Evolutionary conservation across 2,888 invertebrate genomes (phyloP).

Genomic region (Drosophila niveifrons): DNA sequence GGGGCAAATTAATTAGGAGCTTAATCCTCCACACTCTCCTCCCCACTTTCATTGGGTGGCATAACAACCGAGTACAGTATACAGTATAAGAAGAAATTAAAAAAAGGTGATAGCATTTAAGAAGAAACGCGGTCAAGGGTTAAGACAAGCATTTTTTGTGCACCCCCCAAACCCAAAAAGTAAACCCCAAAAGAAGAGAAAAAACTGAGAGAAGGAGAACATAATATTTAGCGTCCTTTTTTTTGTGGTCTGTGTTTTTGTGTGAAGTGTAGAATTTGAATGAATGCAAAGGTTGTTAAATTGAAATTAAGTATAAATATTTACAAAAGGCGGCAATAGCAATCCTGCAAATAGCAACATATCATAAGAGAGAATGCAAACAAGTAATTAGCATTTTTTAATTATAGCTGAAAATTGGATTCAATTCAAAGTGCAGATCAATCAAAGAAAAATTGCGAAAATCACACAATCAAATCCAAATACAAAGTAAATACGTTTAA

Average conservation of each 20-base stretch:
- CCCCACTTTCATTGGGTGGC: constrained; percentile 6
- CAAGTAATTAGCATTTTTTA: constrained; percentile 57
- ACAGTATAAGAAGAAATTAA: constrained; percentile 12
- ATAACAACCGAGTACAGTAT: constrained; percentile 20
- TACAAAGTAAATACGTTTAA: constrained; percentile 23
- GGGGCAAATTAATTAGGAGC: constrained; percentile 42
- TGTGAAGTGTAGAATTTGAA: constrained; percentile 23
- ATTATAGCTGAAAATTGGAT: constrained; percentile 39
- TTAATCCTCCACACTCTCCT: background rate
- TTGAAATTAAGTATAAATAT: constrained; percentile 76
- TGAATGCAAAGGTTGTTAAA: constrained; percentile 70
- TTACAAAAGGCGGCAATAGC: constrained; percentile 65
- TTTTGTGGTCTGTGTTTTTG: constrained; percentile 22
- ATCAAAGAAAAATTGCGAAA: constrained; percentile 23
- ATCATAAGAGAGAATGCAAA: constrained; percentile 64
- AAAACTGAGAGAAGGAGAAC: constrained; percentile 20
- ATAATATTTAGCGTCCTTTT: constrained; percentile 53
- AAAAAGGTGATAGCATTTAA: constrained; percentile 62
- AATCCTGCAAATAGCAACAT: constrained; percentile 70
- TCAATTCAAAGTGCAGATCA: constrained; percentile 48
- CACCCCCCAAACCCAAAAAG: constrained; percentile 14
- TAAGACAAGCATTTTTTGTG: constrained; percentile 57
- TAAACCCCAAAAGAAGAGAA: constrained; percentile 7
- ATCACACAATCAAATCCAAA: constrained; percentile 22
- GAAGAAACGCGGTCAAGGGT: constrained; percentile 44